Percentiles rank a stretch among this genome's conserved stretches.
Evolutionary conservation across 1,140 invertebrate genomes (phyloP).

Genomic region (Lasioglossum baleicum): DNA sequence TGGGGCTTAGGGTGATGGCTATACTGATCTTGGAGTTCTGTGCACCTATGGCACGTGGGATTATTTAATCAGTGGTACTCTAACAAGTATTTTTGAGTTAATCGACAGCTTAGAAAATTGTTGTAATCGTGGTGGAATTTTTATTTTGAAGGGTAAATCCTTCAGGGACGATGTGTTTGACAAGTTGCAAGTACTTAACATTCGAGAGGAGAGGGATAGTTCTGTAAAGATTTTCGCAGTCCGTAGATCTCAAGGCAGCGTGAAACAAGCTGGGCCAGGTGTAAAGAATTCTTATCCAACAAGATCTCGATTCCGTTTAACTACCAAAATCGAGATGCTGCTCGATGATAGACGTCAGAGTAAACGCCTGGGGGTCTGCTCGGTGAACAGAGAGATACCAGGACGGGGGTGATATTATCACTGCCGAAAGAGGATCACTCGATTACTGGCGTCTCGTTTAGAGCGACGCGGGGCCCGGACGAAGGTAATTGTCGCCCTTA

Average conservation of each 20-base stretch:
- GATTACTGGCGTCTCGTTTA: conserved; percentile 46
- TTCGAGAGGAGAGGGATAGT: too few relatives aligned
- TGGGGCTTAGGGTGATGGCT: too few relatives aligned
- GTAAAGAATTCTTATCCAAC: neutral
- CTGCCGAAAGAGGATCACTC: conserved; percentile 43
- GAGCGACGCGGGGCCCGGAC: conserved; percentile 27
- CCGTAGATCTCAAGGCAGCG: too few relatives aligned
- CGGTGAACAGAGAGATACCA: conserved; percentile 31
- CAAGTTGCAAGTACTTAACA: too few relatives aligned
- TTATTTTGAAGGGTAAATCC: too few relatives aligned
- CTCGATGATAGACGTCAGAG: conserved; percentile 24
- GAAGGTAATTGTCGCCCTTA: conserved; percentile 52
- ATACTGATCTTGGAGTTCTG: neutral
- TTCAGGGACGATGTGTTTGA: too few relatives aligned
- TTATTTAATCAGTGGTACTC: too few relatives aligned
- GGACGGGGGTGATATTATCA: conserved; percentile 31
- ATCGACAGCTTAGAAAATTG: too few relatives aligned
- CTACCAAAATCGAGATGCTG: conserved; percentile 23
- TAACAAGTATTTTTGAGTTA: too few relatives aligned
- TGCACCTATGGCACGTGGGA: too few relatives aligned
- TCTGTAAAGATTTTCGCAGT: too few relatives aligned
- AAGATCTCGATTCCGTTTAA: conserved; percentile 12
- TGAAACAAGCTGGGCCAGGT: neutral
- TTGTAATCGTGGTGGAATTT: too few relatives aligned
- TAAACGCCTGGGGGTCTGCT: conserved; percentile 33